Evolutionary conservation across 2,113 vertebrate genomes (phyloP).

Genomic region (Thamnaconus septentrionalis): DNA sequence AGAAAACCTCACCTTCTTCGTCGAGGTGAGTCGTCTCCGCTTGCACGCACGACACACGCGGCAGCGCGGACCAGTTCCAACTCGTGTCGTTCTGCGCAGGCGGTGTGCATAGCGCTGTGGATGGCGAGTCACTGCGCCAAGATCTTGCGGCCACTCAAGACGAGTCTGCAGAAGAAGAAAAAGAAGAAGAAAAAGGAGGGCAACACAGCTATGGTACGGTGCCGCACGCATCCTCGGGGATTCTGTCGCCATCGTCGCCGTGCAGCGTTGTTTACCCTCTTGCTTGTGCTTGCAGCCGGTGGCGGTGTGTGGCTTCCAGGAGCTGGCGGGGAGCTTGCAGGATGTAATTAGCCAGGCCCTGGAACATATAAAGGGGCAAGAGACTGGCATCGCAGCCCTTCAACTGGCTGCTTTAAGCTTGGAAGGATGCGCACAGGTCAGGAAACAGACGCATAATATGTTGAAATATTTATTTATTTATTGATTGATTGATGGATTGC

Average conservation of each 20-base stretch:
- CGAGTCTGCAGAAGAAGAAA: conserved; percentile 96
- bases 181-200: conserved; percentile 96
- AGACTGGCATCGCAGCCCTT: conserved; percentile 83
- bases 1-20: conserved; percentile 94
- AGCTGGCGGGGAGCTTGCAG: conserved; percentile 85
- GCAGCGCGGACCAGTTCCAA: not conserved
- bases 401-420: conserved; percentile 88
- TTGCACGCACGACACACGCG: accelerated
- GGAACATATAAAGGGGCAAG: conserved; percentile 89
- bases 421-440: conserved; percentile 78
- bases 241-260: not conserved
- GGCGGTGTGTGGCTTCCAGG: conserved; percentile 88
- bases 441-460: not conserved
- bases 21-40: conserved; percentile 82
- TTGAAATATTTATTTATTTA: no score
- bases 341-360: conserved; percentile 83
- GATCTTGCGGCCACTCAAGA: conserved; percentile 89
- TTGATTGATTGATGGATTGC: not conserved
- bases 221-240: not conserved
- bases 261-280: not conserved
- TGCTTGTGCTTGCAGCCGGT: conserved; percentile 76
- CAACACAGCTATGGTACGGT: conserved; percentile 79
- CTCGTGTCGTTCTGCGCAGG: conserved; percentile 68
- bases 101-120: conserved; percentile 87
- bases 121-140: conserved; percentile 87